phyloP scores from a whole-genome alignment of 2,113 vertebrate species.

The Corythornis vintsioides region DNA sequence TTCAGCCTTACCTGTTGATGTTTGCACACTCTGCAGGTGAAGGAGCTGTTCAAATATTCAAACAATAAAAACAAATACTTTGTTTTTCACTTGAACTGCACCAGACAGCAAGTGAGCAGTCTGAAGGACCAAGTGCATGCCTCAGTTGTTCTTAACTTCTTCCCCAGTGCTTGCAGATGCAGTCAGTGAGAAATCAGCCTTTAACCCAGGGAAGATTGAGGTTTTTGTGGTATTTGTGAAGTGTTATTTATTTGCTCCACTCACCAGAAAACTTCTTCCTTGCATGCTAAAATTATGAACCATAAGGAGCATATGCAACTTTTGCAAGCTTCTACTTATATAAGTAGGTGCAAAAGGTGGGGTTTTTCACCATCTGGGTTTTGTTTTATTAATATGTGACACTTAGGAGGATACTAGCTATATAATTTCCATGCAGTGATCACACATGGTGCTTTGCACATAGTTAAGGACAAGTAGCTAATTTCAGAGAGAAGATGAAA shows the following conservation, averaged over 20 bases:
- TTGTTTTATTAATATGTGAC: background rate
- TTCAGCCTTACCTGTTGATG: background rate
- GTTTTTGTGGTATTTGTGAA: background rate
- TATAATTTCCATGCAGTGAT: background rate
- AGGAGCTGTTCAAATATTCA: conserved; percentile 49
- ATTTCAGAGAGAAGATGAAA: background rate
- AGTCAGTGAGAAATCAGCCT: background rate
- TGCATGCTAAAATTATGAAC: background rate
- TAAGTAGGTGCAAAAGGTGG: background rate
- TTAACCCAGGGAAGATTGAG: background rate
- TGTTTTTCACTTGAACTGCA: conserved; percentile 60
- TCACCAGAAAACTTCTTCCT: background rate
- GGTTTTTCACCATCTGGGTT: background rate
- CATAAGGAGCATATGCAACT: background rate
- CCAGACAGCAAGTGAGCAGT: background rate
- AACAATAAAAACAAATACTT: background rate
- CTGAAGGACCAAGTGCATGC: background rate
- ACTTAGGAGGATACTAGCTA: background rate
- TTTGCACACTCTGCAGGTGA: conserved; percentile 32
- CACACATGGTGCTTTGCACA: background rate
- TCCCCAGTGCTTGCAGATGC: background rate
- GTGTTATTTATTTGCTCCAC: background rate
- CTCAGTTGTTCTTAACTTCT: background rate
- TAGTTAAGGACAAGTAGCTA: background rate
- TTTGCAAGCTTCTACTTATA: background rate